These are phyloP conservation scores for Drosophila ercepeae DNA, from an alignment of 1,140 invertebrate species.

Conservation along the genomic window DNA sequence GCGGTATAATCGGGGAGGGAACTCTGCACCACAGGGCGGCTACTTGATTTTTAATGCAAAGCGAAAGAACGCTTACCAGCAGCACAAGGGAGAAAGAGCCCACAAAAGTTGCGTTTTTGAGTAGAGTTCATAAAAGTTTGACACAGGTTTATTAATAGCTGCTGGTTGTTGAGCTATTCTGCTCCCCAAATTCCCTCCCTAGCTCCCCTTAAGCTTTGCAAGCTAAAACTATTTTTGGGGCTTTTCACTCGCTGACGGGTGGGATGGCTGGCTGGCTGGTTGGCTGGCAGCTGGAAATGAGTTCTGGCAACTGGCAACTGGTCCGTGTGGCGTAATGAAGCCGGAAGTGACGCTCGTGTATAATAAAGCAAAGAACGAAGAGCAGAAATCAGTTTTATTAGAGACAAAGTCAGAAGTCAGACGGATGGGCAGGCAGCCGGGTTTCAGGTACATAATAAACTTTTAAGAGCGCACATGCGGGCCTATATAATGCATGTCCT, in stretches of 20 bases:
- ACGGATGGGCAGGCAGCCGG: slow-evolving; percentile 3
- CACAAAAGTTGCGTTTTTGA: slow-evolving; percentile 51
- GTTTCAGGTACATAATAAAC: slow-evolving; percentile 56
- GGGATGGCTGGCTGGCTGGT: background rate
- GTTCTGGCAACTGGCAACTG: slow-evolving; percentile 58
- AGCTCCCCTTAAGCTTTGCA: background rate
- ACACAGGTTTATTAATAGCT: slow-evolving; percentile 78
- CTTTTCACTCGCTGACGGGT: slow-evolving; percentile 20
- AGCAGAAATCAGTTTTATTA: slow-evolving; percentile 60
- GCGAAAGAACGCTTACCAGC: slow-evolving; percentile 29
- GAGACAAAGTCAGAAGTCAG: slow-evolving; percentile 43
- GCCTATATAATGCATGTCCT: slow-evolving; percentile 48
- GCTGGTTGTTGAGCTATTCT: slow-evolving; percentile 57
- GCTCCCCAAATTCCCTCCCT: slow-evolving; percentile 7
- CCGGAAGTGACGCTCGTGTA: slow-evolving; percentile 65
- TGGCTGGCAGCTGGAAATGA: slow-evolving; percentile 51
- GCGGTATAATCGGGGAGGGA: slow-evolving; percentile 36
- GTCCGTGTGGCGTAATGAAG: slow-evolving; percentile 57
- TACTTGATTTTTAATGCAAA: slow-evolving; percentile 53
- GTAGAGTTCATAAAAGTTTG: slow-evolving; percentile 70
- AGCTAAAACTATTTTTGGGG: slow-evolving; percentile 62
- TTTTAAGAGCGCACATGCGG: slow-evolving; percentile 54
- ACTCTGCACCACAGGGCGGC: slow-evolving; percentile 27
- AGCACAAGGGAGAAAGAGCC: slow-evolving; percentile 1
- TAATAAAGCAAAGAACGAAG: slow-evolving; percentile 38